A percentile compares a stretch with the other conserved stretches of the same genome.
Conservation (phyloP, 2,888 invertebrate genomes). For the Crocallis elinguaria region DNA sequence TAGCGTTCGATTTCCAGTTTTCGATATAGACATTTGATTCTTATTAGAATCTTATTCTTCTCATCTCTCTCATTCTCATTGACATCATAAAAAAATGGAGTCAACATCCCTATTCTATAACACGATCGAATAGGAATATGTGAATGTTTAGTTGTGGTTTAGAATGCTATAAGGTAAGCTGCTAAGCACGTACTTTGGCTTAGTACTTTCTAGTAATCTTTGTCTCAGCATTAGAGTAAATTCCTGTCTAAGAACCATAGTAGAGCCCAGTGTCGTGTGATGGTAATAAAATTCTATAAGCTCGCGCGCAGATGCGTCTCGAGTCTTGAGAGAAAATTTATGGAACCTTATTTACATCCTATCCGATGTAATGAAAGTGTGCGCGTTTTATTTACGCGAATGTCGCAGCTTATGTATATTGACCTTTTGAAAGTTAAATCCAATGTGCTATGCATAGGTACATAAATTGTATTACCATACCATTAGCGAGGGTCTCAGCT, state of each 20-base stretch:
- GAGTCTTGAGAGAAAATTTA: slow-evolving; percentile 32
- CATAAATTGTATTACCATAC: not conserved
- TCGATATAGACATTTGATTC: too few species aligned
- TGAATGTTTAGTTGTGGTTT: too few species aligned
- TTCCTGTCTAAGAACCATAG: not conserved
- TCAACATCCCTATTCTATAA: too few species aligned
- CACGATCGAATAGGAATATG: too few species aligned
- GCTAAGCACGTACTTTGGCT: not conserved
- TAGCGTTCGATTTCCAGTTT: too few species aligned
- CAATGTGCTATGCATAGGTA: not conserved
- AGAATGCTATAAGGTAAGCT: too few species aligned
- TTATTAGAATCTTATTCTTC: too few species aligned
- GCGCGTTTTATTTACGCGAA: slow-evolving; percentile 4
- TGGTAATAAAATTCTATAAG: slow-evolving; percentile 27
- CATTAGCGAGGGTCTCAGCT: too few species aligned
- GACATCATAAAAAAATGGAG: too few species aligned
- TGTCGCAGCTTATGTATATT: not conserved
- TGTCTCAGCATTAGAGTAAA: not conserved
- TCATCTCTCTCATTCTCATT: too few species aligned
- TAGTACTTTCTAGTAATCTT: not conserved
- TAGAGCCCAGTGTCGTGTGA: not conserved
- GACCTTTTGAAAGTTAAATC: slow-evolving; percentile 7
- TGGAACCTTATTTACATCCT: slow-evolving; percentile 33
- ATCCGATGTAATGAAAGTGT: slow-evolving; percentile 16
- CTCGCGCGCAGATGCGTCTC: slow-evolving; percentile 30